phyloP scores from a whole-genome alignment of 2,888 invertebrate species.

The Cerceris ruficornis region DNA sequence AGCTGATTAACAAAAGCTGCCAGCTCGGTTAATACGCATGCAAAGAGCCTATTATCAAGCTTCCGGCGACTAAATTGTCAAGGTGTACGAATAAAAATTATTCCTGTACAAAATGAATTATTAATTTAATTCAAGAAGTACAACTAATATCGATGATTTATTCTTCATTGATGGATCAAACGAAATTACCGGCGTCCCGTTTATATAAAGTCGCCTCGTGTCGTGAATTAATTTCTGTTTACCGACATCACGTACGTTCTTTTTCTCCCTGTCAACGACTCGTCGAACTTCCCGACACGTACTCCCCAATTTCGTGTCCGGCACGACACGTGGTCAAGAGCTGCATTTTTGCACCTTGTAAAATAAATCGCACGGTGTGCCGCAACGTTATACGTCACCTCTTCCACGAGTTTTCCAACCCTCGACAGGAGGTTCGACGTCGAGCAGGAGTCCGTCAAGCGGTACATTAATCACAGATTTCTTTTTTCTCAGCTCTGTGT shows the following conservation, averaged over 20 bases:
- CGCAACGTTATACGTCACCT: slow-evolving; percentile 60
- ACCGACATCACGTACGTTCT: slow-evolving; percentile 27
- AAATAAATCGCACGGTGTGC: slow-evolving; percentile 65
- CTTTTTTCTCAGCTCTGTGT: slow-evolving; percentile 33
- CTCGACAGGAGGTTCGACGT: slow-evolving; percentile 49
- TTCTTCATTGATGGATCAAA: neutral
- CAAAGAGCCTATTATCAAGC: too few species aligned
- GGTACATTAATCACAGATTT: slow-evolving; percentile 68
- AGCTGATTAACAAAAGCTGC: too few species aligned
- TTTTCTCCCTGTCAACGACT: slow-evolving; percentile 46
- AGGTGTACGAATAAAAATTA: too few species aligned
- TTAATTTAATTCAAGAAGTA: too few species aligned
- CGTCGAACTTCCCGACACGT: slow-evolving; percentile 28
- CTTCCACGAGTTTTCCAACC: slow-evolving; percentile 59
- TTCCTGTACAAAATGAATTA: too few species aligned
- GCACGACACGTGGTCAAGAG: slow-evolving; percentile 58
- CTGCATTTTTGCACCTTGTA: slow-evolving; percentile 47
- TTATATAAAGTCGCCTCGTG: neutral
- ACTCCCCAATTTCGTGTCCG: slow-evolving; percentile 29
- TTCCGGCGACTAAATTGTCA: too few species aligned
- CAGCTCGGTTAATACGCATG: too few species aligned
- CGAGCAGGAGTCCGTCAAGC: slow-evolving; percentile 63
- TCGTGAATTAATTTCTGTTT: slow-evolving; percentile 25
- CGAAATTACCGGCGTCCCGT: neutral
- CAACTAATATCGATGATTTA: too few species aligned